Evolutionary conservation across 2,888 invertebrate species (phyloP), one percentile per base, ranked within the genome.

Genomic region (Pemphredon lugubris): DNA sequence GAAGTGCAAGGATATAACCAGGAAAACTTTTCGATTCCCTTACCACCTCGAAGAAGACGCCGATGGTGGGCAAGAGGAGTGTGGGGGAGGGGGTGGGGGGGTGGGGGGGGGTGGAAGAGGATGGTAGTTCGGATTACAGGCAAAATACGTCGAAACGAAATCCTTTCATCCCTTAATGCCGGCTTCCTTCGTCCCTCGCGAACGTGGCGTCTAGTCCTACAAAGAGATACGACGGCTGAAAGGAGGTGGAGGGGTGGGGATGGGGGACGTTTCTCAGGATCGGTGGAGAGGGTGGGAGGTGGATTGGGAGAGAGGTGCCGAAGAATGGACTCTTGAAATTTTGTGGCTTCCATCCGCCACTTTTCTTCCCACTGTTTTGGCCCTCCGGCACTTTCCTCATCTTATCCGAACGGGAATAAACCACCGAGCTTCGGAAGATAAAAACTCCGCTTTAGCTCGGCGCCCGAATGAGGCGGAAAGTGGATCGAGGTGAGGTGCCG

Each of bases 81-180:
- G n/a, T n/a, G 9, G 51, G 44, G 26, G 18, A 45, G 34, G 39
- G 16, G 21, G 13, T 30, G 44, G 32, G 50, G 40, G 26, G 16
- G 5, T 20, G 11, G 1, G 4, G 18, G 45, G 48, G 40, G 58
- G 40, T 50, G 54, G 58, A 51, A 18, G 39, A 34, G 26, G 68
- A 42, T 23, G 54, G 57, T 6, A 51, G 66, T 73, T 74, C 66
- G 83, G 85, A 85, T 88, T 86, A 86, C 83, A 84, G 83, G 82
- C 86, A 84, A 88, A 88, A 87, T 87, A 85, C 85, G 83, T 79
- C 80, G 79, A 79, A 79, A 79, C 82, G 71, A 79, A 84, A 87
- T 85, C 84, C 80, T 80, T 84, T 86, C 78, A 85, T 86, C 84
- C 85, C 73, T 83, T 83, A 83, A 84, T 82, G 75, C 83, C 68